Evolutionary conservation across 2,113 vertebrate genomes (phyloP).

Genomic region (Varanus komodoensis): DNA sequence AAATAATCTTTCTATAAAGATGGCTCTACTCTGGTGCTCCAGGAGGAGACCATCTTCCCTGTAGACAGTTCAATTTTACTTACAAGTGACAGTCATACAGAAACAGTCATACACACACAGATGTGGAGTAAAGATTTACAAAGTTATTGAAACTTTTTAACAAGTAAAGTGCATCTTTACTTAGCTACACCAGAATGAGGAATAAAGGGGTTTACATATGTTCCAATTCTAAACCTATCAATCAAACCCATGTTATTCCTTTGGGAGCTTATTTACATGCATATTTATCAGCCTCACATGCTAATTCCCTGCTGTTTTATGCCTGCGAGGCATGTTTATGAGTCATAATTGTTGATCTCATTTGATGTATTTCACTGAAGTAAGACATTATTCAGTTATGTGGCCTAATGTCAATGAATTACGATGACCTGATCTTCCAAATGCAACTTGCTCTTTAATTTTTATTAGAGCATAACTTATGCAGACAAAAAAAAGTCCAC

Average conservation of each 20-base stretch:
- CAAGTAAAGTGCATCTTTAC: constrained; percentile 95
- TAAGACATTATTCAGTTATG: constrained; percentile 99
- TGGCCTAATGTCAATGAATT: constrained; percentile 97
- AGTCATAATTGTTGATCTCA: constrained; percentile 99
- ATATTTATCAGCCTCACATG: constrained; percentile 99
- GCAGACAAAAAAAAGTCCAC: constrained; percentile 56
- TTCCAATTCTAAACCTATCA: constrained; percentile 99
- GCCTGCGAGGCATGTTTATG: constrained; percentile 99
- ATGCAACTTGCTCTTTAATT: constrained; percentile 92
- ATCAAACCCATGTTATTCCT: constrained; percentile 99
- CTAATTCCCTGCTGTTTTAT: constrained; percentile 99
- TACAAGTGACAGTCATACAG: constrained; percentile 90
- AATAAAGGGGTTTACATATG: constrained; percentile 99
- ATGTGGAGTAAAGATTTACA: constrained; percentile 99
- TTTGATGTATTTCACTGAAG: constrained; percentile 99
- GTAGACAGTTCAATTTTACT: constrained; percentile 84
- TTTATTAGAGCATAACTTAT: constrained; percentile 80
- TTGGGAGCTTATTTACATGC: constrained; percentile 99
- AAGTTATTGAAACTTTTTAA: constrained; percentile 99
- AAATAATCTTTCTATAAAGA: constrained; percentile 14
- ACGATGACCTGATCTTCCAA: constrained; percentile 92
- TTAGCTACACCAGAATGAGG: constrained; percentile 94
- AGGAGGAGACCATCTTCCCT: constrained; percentile 69
- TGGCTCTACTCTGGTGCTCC: constrained; percentile 27
- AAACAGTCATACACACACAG: constrained; percentile 91